These are phyloP conservation scores for Tenthredo scrophulariae DNA, from an alignment of 2,888 invertebrate species.

Conservation along the genomic window DNA sequence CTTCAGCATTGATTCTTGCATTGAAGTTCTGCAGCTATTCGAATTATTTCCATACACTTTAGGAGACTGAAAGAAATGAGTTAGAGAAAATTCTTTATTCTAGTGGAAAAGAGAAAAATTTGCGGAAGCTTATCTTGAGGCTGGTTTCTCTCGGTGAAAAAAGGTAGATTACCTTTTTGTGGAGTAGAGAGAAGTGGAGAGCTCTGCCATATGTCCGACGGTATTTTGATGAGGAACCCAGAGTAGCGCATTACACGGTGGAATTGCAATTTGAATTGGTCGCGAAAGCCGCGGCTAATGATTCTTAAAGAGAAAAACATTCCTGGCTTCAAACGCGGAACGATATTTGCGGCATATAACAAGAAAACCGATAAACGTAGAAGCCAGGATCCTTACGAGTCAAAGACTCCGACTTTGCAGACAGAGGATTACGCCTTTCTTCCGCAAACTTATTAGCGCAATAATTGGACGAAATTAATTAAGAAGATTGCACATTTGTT, in stretches of 20 bases:
- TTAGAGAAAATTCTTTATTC: constrained; percentile 11
- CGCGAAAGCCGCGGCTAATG: constrained; percentile 75
- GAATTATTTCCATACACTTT: not conserved
- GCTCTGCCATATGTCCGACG: constrained; percentile 67
- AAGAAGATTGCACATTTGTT: not conserved
- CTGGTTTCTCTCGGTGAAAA: constrained; percentile 68
- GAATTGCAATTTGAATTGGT: constrained; percentile 77
- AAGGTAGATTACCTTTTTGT: constrained; percentile 72
- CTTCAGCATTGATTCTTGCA: not conserved
- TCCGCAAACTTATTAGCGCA: not conserved
- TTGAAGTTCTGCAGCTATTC: not conserved
- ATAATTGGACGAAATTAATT: not conserved
- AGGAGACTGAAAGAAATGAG: not conserved
- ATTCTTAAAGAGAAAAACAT: constrained; percentile 76
- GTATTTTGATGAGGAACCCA: constrained; percentile 76
- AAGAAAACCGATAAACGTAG: constrained; percentile 38
- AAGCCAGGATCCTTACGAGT: not conserved
- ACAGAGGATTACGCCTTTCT: not conserved
- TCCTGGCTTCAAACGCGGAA: constrained; percentile 30
- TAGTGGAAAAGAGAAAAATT: constrained; percentile 40
- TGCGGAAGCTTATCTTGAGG: constrained; percentile 29
- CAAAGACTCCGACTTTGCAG: constrained; percentile 11
- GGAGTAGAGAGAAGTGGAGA: constrained; percentile 1
- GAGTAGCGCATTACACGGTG: constrained; percentile 60
- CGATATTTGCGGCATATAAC: constrained; percentile 55